phyloP scores from a whole-genome alignment of 1,140 invertebrate species.

The Episyrphus balteatus region DNA sequence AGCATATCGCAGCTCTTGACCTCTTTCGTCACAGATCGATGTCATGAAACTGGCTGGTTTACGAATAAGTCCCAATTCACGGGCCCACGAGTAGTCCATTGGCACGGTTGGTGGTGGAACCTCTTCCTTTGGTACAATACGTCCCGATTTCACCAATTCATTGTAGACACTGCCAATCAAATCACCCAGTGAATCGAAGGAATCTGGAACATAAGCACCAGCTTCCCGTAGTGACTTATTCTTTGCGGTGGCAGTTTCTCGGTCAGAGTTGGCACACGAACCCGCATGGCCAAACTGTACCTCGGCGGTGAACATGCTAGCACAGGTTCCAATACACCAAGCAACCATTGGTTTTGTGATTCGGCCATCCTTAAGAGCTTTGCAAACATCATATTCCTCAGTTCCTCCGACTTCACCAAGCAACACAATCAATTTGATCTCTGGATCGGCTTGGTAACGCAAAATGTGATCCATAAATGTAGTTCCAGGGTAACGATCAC shows the following conservation, averaged over 20 bases:
- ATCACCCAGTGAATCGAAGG: conserved; percentile 82
- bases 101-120: conserved; percentile 96
- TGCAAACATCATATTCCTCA: conserved; percentile 97
- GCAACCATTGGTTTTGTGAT: conserved; percentile 93
- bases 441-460: conserved; percentile 62
- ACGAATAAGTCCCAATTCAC: conserved; percentile 93
- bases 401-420: conserved; percentile 97
- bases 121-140: conserved; percentile 80
- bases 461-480: conserved; percentile 97
- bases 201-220: conserved; percentile 82
- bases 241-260: conserved; percentile 91
- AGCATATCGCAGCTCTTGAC: conserved; percentile 94
- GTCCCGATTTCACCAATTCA: conserved; percentile 67
- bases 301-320: conserved; percentile 88
- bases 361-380: conserved; percentile 66
- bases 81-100: conserved; percentile 99
- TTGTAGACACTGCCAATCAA: conserved; percentile 61
- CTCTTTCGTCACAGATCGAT: conserved; percentile 97
- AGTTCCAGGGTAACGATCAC: conserved; percentile 95
- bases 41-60: conserved; percentile 99
- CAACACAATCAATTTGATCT: conserved; percentile 89
- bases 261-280: conserved; percentile 88
- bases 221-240: conserved; percentile 72
- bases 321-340: conserved; percentile 96
- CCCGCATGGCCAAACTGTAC: conserved; percentile 99